Base-by-base conservation (phyloP, 2,888 invertebrate genomes). In the Lomographa bimaculata region DNA sequence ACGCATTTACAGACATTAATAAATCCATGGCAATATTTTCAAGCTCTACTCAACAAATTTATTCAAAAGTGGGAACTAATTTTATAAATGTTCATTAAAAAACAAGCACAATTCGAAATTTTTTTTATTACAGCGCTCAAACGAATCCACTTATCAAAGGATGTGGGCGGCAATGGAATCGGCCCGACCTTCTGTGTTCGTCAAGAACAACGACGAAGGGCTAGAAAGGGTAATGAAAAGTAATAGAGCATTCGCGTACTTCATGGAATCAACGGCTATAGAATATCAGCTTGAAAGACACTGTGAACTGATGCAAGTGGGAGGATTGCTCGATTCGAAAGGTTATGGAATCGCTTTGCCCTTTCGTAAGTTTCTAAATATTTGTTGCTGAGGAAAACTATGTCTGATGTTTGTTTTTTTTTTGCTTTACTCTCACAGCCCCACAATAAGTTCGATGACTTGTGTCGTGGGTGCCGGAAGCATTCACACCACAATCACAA, bases 231-330 rank as follows among this genome's bases (percentile, higher is more conserved):
- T 98, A 0, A 64, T 92, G 33, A 94, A 93, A 75, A 93, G 92
- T 21, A 95, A 95, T 73, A 91, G 94, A 32, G 91, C 90, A 35
- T 99, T 97, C 76, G 99, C 99, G 1, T 99, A 95, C 75, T 90
- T 99, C 25, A 98, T 98, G 97, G 99, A 99, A 86, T 98, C 97
- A 3, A 95, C 97, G 0, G 94, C 95, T 1, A 94, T 99, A 50
- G 98, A 99, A 78, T 99, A 98, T 79, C 94, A 94, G 60, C 91
- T 95, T 49, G 95, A 97, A 75, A 90, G 95, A 46, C 91, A 96
- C 61, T 98, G 98, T 68, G 94, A 96, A 27, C 90, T 98, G 47
- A 94, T 92, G 67, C 94, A 96, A 89, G 93, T 96, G 4, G 95
- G 96, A 0, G 93, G 93, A 1, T 85, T 92, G 45, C 85, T 97